These are phyloP conservation scores for Drosophila nannoptera DNA, from an alignment of 1,140 invertebrate species.

Conservation along the genomic window DNA sequence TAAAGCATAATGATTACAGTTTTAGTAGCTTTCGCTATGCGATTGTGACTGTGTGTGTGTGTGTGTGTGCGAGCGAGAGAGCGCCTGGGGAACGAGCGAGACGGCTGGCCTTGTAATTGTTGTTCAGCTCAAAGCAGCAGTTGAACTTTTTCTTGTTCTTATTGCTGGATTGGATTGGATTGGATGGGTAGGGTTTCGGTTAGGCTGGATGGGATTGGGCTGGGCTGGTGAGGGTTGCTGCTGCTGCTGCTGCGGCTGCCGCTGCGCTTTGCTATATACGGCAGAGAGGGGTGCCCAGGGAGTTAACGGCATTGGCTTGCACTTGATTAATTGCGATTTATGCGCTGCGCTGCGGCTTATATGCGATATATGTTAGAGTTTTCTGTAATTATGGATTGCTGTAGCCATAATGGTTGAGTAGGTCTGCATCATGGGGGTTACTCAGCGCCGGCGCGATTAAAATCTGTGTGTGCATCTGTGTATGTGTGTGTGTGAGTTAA, in stretches of 20 bases:
- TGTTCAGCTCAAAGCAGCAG: conserved; percentile 59
- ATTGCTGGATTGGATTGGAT: conserved; percentile 38
- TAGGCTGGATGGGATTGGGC: conserved; percentile 16
- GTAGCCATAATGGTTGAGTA: conserved; percentile 39
- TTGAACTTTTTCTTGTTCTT: conserved; percentile 64
- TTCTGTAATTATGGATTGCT: conserved; percentile 63
- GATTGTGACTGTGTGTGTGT: conserved; percentile 15
- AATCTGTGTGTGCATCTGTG: conserved; percentile 41
- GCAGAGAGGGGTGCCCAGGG: conserved; percentile 30
- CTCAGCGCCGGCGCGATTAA: conserved; percentile 32
- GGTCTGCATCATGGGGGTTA: conserved; percentile 53
- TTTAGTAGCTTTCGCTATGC: conserved; percentile 64
- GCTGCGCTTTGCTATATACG: neutral
- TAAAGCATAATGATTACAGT: conserved; percentile 77
- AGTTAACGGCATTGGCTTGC: conserved; percentile 70
- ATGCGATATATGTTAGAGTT: conserved; percentile 58
- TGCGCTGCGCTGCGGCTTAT: conserved; percentile 63
- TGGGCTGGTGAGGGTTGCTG: conserved; percentile 37
- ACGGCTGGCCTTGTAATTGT: conserved; percentile 51
- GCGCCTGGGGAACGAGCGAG: conserved; percentile 33
- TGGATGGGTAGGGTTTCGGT: neutral
- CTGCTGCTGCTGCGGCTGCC: conserved; percentile 5
- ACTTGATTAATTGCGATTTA: conserved; percentile 77
- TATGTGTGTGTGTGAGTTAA: conserved; percentile 29
- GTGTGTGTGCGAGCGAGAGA: conserved; percentile 27